phyloP scores from a whole-genome alignment of 35 echinoderm and acorn worm species.

The Ophioderma brevispina region DNA sequence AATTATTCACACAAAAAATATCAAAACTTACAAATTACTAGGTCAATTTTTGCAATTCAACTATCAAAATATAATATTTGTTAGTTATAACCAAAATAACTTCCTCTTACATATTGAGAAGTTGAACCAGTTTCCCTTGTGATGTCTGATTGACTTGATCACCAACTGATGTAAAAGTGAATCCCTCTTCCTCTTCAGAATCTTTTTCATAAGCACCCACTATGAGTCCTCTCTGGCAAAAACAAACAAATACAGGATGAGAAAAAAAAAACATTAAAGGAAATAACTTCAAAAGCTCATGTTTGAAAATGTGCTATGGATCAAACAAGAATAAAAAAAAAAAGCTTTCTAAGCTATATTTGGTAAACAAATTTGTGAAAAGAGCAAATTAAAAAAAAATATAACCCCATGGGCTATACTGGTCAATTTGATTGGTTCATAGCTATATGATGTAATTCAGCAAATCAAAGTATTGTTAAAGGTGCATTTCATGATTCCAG shows the following conservation, averaged over 20 bases:
- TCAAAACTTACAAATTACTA: not conserved
- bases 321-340: no score
- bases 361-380: no score
- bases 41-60: not conserved
- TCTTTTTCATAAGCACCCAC: constrained; percentile 33
- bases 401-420: no score
- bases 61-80: not conserved
- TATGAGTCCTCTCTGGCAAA: constrained; percentile 26
- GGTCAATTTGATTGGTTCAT: no score
- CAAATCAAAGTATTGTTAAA: no score
- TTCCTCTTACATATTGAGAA: constrained; percentile 32
- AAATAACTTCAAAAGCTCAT: no score
- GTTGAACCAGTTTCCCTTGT: constrained; percentile 3
- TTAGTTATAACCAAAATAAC: not conserved
- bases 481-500: no score
- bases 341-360: no score
- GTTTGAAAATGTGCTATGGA: no score
- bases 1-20: not conserved
- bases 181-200: constrained; percentile 25
- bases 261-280: no score
- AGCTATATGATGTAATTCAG: no score
- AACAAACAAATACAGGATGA: not conserved
- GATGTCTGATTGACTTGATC: constrained; percentile 7
- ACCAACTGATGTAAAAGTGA: not conserved
- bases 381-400: no score